These are phyloP conservation scores for Chironomus striatipennis DNA, from an alignment of 1,140 invertebrate genomes.

Conservation along the genomic window DNA sequence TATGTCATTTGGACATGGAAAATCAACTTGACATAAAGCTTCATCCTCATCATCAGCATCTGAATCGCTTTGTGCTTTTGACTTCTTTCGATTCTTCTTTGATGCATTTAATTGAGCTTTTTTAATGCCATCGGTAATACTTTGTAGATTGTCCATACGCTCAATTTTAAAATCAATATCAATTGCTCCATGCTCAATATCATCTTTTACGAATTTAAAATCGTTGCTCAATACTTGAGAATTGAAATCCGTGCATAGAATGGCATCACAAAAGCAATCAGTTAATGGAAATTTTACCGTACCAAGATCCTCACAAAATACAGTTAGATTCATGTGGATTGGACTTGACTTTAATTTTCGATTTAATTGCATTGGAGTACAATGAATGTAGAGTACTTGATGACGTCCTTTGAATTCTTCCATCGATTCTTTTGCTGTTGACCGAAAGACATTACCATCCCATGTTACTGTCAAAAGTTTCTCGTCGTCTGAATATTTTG, in stretches of 20 bases:
- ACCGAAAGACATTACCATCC: not conserved
- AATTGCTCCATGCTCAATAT: not conserved
- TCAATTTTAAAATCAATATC: not conserved
- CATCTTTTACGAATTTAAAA: not conserved
- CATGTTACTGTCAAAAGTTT: not conserved
- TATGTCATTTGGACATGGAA: not conserved
- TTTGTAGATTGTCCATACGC: not conserved
- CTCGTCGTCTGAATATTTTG: not conserved
- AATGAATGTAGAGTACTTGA: not conserved
- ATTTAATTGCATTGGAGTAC: not conserved
- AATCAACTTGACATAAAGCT: not conserved
- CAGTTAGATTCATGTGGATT: not conserved
- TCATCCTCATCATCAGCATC: not conserved
- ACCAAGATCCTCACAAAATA: not conserved
- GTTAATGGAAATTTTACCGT: not conserved
- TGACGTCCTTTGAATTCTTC: not conserved
- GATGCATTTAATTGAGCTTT: not conserved
- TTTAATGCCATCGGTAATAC: not conserved
- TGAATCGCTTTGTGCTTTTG: no score
- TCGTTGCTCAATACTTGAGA: not conserved
- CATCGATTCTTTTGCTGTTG: not conserved
- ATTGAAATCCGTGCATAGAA: not conserved
- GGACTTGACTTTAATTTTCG: not conserved
- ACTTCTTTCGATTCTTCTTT: not conserved
- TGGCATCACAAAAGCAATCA: not conserved